phyloP scores from a whole-genome alignment of 2,888 invertebrate species.

The Drosophila paranaensis region DNA sequence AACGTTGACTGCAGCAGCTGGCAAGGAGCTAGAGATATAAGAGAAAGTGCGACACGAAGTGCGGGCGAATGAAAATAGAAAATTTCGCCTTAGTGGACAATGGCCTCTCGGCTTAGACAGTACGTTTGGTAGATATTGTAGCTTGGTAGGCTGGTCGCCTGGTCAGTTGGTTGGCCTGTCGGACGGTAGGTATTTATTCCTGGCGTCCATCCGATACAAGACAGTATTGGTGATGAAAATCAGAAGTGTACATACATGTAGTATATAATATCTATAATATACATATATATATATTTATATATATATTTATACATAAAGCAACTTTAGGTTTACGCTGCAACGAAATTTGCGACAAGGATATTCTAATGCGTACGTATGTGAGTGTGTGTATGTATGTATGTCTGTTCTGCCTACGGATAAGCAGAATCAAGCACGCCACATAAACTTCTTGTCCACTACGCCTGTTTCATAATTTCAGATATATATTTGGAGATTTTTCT shows the following conservation, averaged over 20 bases:
- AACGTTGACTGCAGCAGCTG: conserved; percentile 69
- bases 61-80: conserved; percentile 74
- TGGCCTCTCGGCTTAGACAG: conserved; percentile 44
- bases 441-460: conserved; percentile 19
- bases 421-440: conserved; percentile 31
- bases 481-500: conserved; percentile 13
- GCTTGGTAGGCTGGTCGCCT: conserved; percentile 43
- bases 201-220: conserved; percentile 27
- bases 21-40: conserved; percentile 74
- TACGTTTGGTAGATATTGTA: conserved; percentile 32
- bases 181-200: conserved; percentile 34
- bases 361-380: conserved; percentile 33
- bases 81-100: conserved; percentile 77
- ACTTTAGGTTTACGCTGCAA: conserved; percentile 75
- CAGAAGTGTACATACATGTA: conserved; percentile 67
- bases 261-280: conserved; percentile 14
- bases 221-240: conserved; percentile 66
- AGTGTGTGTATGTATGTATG: conserved; percentile 26
- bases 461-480: conserved; percentile 49
- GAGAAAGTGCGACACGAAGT: conserved; percentile 69
- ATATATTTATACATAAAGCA: conserved; percentile 58
- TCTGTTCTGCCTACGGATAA: conserved; percentile 43
- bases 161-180: conserved; percentile 25
- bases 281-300: conserved; percentile 20
- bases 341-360: conserved; percentile 76